Evolutionary conservation across 1,140 invertebrate species (phyloP), one percentile per base, ranked within the genome.

Genomic region (Hormaphis cornu): DNA sequence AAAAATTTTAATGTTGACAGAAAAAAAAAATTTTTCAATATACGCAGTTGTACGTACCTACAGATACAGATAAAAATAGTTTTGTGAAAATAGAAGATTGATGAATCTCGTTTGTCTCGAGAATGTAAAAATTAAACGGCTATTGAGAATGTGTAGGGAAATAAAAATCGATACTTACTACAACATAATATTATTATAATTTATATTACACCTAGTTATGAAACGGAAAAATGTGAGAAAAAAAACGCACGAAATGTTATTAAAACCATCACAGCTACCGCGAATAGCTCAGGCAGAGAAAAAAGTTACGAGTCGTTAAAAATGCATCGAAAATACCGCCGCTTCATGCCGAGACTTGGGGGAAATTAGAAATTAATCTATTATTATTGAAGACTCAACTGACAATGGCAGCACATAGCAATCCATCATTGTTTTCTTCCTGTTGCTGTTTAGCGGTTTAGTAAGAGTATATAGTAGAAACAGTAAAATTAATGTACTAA

Each of bases 131-230:
- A 63, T 44, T 22, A 63, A 61, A 61, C 24, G 10, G 10, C 24
- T 8, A 9, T 30, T 12, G 7, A 12, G 46, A 46, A 63, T 16
- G 18, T 3, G 22, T 20, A 24, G 20, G 33, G 20, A 22, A 63
- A 46, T 63, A n/a, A 46, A 63, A 63, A 63, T 46, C 58, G 40
- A 63, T 63, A 46, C n/a, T n/a, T n/a, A n/a, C n/a, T n/a, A n/a
- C n/a, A n/a, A n/a, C n/a, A n/a, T n/a, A n/a, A n/a, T n/a, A n/a
- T n/a, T n/a, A n/a, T n/a, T n/a, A n/a, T n/a, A n/a, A n/a, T n/a
- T n/a, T n/a, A n/a, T n/a, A n/a, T n/a, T n/a, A n/a, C 16, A 63
- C n/a, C 58, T 28, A 8, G 26, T 30, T 46, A 20, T 28, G 40
- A 30, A 14, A 12, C 1, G 40, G 20, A 30, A 30, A 59, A 46